Evolutionary conservation across 1,140 invertebrate species (phyloP).

Genomic region (Leptestheria dahalacensis): DNA sequence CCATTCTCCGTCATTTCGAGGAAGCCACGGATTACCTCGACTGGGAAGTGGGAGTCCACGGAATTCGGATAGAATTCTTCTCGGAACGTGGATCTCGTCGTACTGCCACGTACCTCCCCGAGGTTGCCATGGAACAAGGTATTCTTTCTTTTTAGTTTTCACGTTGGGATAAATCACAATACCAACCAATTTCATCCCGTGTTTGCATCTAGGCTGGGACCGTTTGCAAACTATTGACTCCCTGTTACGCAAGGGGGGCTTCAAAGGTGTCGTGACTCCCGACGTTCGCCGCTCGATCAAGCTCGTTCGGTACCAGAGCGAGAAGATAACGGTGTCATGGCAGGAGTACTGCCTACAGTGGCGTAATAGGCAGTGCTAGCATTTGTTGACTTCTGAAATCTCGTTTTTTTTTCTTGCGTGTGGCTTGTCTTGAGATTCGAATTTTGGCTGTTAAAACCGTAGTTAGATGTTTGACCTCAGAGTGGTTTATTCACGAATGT

Average conservation of each 20-base stretch:
- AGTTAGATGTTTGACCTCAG: too few relatives aligned
- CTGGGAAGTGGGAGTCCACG: constrained; percentile 96
- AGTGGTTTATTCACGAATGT: too few relatives aligned
- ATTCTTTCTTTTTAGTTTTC: constrained; percentile 13
- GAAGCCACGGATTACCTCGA: constrained; percentile 87
- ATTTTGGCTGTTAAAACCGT: too few relatives aligned
- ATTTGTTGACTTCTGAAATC: too few relatives aligned
- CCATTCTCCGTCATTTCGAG: constrained; percentile 88
- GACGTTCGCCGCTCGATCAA: constrained; percentile 75
- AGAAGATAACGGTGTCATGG: constrained; percentile 68
- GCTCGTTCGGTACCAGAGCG: constrained; percentile 86
- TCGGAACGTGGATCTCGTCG: constrained; percentile 89
- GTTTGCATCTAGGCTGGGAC: constrained; percentile 63
- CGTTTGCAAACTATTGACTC: constrained; percentile 96
- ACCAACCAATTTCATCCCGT: neutral
- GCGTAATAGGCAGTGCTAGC: constrained; percentile 5
- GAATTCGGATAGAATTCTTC: constrained; percentile 93
- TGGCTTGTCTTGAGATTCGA: too few relatives aligned
- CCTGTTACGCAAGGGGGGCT: constrained; percentile 89
- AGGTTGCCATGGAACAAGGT: constrained; percentile 96
- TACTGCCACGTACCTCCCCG: constrained; percentile 93
- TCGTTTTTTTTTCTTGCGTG: too few relatives aligned
- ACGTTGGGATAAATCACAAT: too few relatives aligned
- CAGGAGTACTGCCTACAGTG: constrained; percentile 50
- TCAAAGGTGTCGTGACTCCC: constrained; percentile 75